Percentiles rank a stretch among this genome's conserved stretches.
Conservation (phyloP, 1,140 invertebrate species). For the Ceratina australensis region DNA sequence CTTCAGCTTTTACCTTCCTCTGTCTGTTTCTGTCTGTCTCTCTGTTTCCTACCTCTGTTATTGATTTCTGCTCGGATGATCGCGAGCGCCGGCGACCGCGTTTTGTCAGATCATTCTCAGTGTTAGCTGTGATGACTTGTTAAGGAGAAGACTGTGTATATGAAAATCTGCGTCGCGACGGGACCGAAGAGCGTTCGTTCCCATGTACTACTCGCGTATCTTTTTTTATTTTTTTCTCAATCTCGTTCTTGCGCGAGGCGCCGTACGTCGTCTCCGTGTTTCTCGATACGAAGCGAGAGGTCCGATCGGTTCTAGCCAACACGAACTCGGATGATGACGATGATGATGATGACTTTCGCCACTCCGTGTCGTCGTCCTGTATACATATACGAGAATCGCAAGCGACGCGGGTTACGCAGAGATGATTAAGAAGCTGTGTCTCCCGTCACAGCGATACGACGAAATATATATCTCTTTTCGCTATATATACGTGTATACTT, state of each 20-base stretch:
- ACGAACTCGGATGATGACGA: neutral
- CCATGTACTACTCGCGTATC: neutral
- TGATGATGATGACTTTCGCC: no score
- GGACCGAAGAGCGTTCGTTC: constrained; percentile 18
- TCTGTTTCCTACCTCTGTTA: constrained; percentile 27
- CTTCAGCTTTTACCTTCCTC: constrained; percentile 15
- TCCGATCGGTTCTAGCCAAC: constrained; percentile 6
- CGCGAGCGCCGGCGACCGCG: constrained; percentile 57
- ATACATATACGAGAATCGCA: constrained; percentile 18
- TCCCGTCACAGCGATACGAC: neutral
- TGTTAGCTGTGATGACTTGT: constrained; percentile 73
- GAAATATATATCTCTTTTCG: no score
- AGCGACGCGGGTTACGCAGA: constrained; percentile 56
- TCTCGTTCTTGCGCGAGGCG: constrained; percentile 4
- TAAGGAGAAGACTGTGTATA: constrained; percentile 40
- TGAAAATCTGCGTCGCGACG: constrained; percentile 63
- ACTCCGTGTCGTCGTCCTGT: neutral
- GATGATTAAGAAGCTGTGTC: neutral
- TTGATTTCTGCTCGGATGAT: constrained; percentile 10
- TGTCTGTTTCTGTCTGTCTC: constrained; percentile 8
- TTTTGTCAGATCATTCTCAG: constrained; percentile 73
- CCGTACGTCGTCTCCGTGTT: neutral
- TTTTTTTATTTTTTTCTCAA: neutral
- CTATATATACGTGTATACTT: neutral
- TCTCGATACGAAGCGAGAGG: constrained; percentile 39